Base-by-base conservation (phyloP, 2,113 vertebrate genomes). In the Zapus hudsonius region DNA sequence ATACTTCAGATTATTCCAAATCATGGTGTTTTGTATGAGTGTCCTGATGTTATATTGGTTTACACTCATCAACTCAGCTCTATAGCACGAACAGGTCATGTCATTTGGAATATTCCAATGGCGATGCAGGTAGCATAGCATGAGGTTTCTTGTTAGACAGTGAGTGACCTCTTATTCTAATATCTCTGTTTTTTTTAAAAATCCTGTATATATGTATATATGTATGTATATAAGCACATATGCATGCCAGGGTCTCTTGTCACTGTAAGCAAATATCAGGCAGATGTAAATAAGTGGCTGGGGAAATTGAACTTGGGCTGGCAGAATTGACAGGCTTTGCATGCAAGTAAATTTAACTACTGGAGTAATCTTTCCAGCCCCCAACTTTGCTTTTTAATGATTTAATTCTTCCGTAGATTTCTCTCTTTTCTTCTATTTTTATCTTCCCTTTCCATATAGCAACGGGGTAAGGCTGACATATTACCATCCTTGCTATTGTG, bases 391-490 rank as follows among this genome's bases (percentile, higher is more conserved):
- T 61, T 40, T 90, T n/a, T 47, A 23, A 16, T 25, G 31, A 73
- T 5, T 36, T 38, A 84, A 1, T 3, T 66, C 2, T 5, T 42
- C 2, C 73, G 31, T 69, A 19, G 7, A 38, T 93, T 61, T 83
- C 57, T 76, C 5, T 85, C 0, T 47, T 31, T 89, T 29, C 11
- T 33, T 29, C 75, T 80, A 42, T 44, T 92, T 87, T 29, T 85
- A 61, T 15, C 7, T 42, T 72, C 2, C 44, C 1, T 61, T 22
- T 59, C 19, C 86, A 2, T 55, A 33, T 12, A 3, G 47, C 72
- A 90, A 88, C 91, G 44, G 76, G 13, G 89, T 91, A 69, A 66
- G 3, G 36, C 27, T 67, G 64, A 83, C 29, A 84, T 38, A 76
- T 63, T 63, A 63, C 19, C 42, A 80, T 78, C 79, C 83, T 61